These are phyloP conservation scores for Grammomys dolichurus DNA, from an alignment of 2,113 vertebrate species.

Conservation along the genomic window DNA sequence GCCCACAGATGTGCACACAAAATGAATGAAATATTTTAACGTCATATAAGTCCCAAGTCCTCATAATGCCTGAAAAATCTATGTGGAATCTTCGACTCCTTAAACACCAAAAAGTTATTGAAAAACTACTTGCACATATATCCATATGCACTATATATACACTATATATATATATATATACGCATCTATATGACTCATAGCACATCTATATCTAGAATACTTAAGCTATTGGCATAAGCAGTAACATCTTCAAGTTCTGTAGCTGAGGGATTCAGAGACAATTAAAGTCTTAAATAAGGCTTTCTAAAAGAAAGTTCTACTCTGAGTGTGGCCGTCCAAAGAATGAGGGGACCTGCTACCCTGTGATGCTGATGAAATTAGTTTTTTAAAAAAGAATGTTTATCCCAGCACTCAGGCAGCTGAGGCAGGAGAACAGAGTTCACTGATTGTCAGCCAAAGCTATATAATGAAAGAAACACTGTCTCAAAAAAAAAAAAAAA, in stretches of 20 bases:
- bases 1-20: neutral
- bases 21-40: neutral
- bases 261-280: slow-evolving; percentile 7
- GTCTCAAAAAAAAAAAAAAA: neutral
- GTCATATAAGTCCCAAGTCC: neutral
- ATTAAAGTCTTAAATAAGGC: neutral
- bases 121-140: neutral
- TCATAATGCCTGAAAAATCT: neutral
- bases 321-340: neutral
- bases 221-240: neutral
- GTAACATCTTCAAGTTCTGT: neutral
- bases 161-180: neutral
- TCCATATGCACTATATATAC: neutral
- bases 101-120: slow-evolving; percentile 22
- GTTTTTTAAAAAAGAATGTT: neutral
- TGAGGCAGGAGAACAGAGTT: neutral
- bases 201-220: neutral
- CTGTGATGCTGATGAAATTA: neutral
- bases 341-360: neutral
- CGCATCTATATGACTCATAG: neutral
- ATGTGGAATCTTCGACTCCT: neutral
- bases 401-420: neutral
- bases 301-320: neutral
- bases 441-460: neutral
- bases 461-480: neutral